Base-by-base conservation (phyloP, 2,113 vertebrate species). In the Perca schrenkii region DNA sequence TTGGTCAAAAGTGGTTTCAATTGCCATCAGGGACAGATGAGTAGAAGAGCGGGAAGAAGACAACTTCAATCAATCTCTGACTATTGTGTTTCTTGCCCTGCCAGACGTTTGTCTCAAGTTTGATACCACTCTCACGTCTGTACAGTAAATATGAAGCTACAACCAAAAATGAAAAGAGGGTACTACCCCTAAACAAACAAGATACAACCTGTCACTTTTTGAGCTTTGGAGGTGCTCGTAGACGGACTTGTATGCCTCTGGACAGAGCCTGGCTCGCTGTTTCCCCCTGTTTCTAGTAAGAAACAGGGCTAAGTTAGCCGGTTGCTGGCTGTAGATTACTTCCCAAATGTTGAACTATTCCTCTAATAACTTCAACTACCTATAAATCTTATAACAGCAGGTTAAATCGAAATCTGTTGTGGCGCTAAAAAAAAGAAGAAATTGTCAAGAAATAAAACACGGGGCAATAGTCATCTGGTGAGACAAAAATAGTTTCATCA, bases 401-500 rank as follows among this genome's bases (percentile, higher is more conserved):
- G n/a, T 57, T 47, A 72, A 78, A 73, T 53, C 0, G 10, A 86
- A 88, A 82, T 86, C 76, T 74, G 79, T 31, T 80, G 76, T 34
- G 64, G 40, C 7, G 14, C 75, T 60, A 40, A 85, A 88, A 73
- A 63, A 49, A 34, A 34, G 34, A 34, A 56, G 40, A 68, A 90
- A 86, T 82, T 40, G 85, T 71, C 25, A 54, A 82, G 74, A 76
- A 84, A 86, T 86, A 88, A 86, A 81, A 88, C 87, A 81, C n/a
- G 47, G 77, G 62, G 82, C 58, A 68, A 83, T 54, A 16, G 75
- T 89, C 89, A 79, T 88, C 79, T 77, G 80, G 80, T 13, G 61
- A 15, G 87, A 87, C 86, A 22, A 77, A 94, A 92, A 94, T 91
- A 93, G 89, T 74, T 83, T 47, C 79, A 71, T 77, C 82, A 79